A percentile compares a stretch with the other conserved stretches of the same genome.
These are phyloP conservation scores for Emmelina monodactyla DNA, from an alignment of 2,888 invertebrate genomes.

Conservation along the genomic window DNA sequence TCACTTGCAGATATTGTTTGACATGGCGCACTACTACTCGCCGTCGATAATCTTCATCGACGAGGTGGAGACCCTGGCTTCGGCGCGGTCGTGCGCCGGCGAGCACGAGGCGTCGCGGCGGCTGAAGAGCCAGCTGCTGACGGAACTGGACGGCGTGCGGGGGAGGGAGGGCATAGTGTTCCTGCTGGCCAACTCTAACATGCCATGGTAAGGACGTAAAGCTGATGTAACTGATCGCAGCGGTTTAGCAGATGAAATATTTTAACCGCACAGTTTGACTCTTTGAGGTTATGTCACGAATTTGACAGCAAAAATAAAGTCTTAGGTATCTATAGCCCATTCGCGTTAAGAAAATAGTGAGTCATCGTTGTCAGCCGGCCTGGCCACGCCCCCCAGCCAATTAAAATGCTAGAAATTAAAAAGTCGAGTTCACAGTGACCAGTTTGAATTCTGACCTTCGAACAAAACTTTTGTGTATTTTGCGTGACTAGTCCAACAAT, in stretches of 20 bases:
- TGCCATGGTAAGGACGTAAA: conserved; percentile 86
- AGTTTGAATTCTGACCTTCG: too few species aligned
- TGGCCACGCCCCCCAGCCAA: too few species aligned
- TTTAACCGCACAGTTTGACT: too few species aligned
- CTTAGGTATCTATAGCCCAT: neutral
- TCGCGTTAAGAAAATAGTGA: too few species aligned
- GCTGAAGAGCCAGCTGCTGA: conserved; percentile 87
- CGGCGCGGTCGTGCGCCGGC: conserved; percentile 66
- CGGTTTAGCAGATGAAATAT: too few species aligned
- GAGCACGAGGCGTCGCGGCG: conserved; percentile 89
- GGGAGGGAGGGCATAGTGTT: conserved; percentile 72
- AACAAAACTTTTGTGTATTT: too few species aligned
- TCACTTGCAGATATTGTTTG: conserved; percentile 77
- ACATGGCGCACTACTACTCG: conserved; percentile 82
- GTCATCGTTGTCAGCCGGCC: too few species aligned
- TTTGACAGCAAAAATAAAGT: neutral
- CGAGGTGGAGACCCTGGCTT: conserved; percentile 87
- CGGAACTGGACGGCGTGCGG: conserved; percentile 83
- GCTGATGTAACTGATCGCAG: neutral
- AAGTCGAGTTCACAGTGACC: too few species aligned
- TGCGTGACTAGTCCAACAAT: too few species aligned
- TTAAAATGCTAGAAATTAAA: too few species aligned
- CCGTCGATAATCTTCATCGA: conserved; percentile 94
- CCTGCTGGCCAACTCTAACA: conserved; percentile 87
- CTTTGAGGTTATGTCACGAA: neutral